These are phyloP conservation scores for Oophaga sylvatica DNA, from an alignment of 2,797 vertebrate genomes.

Conservation along the genomic window DNA sequence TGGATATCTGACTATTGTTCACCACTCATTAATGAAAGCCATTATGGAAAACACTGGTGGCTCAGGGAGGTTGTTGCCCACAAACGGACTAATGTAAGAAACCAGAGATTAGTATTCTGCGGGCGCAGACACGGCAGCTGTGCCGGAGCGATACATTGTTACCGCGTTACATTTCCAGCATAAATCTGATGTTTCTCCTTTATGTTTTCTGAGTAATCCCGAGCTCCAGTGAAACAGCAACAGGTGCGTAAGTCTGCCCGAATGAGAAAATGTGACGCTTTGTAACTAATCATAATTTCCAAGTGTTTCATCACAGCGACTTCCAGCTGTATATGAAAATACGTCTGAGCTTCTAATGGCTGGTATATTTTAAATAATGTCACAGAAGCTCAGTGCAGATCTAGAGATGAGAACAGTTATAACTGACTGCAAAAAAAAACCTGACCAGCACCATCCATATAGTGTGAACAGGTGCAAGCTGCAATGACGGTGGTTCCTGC, in stretches of 20 bases:
- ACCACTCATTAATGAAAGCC: background rate
- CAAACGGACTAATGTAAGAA: background rate
- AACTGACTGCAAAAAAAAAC: too few relatives aligned
- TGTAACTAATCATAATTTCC: constrained; percentile 26
- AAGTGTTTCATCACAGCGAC: background rate
- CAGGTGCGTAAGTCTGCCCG: constrained; percentile 45
- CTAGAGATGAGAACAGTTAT: background rate
- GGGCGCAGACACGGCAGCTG: constrained; percentile 16
- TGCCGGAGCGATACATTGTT: constrained; percentile 26
- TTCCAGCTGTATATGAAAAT: background rate
- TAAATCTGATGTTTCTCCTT: constrained; percentile 16
- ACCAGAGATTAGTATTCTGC: constrained; percentile 28
- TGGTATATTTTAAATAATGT: background rate
- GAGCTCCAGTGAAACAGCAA: constrained; percentile 25
- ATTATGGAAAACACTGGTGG: background rate
- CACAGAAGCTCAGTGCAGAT: background rate
- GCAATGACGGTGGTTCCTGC: too few relatives aligned
- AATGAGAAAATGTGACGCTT: background rate
- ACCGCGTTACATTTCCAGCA: constrained; percentile 28
- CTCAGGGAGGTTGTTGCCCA: background rate
- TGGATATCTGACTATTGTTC: too few relatives aligned
- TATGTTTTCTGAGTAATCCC: background rate
- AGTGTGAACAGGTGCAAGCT: too few relatives aligned
- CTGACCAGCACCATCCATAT: too few relatives aligned
- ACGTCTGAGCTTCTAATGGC: background rate